These are phyloP conservation scores for Tenthredo amoena DNA, from an alignment of 2,888 invertebrate species.

Conservation along the genomic window DNA sequence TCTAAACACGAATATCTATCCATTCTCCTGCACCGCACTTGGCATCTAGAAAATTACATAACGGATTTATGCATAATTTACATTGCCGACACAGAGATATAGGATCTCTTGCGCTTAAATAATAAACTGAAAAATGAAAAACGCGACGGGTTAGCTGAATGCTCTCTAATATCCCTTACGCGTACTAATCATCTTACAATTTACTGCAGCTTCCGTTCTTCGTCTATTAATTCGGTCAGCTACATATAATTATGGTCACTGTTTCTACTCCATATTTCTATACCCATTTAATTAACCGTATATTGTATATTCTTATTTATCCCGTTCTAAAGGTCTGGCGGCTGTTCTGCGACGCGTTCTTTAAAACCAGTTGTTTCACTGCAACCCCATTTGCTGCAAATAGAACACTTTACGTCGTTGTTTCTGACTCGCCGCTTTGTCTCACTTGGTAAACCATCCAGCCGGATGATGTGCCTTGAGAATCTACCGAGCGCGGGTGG, in stretches of 20 bases:
- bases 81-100: background rate
- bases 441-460: constrained; percentile 30
- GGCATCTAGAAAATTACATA: constrained; percentile 31
- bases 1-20: background rate
- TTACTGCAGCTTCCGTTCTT: background rate
- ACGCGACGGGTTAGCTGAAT: background rate
- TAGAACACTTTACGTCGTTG: constrained; percentile 40
- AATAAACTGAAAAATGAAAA: background rate
- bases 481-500: constrained; percentile 27
- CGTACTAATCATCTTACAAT: constrained; percentile 21
- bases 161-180: constrained; percentile 4
- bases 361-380: constrained; percentile 48
- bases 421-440: constrained; percentile 10
- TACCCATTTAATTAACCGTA: constrained; percentile 34
- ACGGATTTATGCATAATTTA: constrained; percentile 45
- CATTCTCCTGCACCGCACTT: background rate
- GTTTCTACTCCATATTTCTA: background rate
- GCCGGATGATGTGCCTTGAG: constrained; percentile 27
- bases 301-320: constrained; percentile 15
- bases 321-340: constrained; percentile 23
- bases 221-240: constrained; percentile 16
- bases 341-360: constrained; percentile 18
- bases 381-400: constrained; percentile 49
- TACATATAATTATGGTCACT: background rate
- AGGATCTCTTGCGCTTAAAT: background rate